These are phyloP conservation scores for Conger conger DNA, from an alignment of 2,113 vertebrate genomes.

Conservation along the genomic window DNA sequence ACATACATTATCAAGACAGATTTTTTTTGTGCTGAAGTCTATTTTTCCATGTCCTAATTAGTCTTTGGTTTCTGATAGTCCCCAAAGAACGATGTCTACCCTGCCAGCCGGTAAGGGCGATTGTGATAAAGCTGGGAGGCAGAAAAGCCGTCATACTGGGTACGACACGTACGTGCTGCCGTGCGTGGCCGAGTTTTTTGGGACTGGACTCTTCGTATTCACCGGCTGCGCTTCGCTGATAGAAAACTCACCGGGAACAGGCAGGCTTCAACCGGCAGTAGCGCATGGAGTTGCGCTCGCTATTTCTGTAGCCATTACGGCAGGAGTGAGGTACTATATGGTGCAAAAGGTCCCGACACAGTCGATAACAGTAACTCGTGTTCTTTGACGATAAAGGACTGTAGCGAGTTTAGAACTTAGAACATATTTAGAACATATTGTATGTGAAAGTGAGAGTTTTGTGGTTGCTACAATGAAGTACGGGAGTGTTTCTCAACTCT, in stretches of 20 bases:
- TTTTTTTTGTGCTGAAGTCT: background rate
- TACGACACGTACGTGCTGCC: slow-evolving; percentile 27
- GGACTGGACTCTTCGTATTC: slow-evolving; percentile 33
- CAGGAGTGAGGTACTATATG: slow-evolving; percentile 22
- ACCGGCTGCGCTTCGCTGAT: slow-evolving; percentile 33
- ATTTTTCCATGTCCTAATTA: background rate
- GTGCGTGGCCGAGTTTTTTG: slow-evolving; percentile 25
- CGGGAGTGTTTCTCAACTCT: too few species aligned
- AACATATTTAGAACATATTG: too few species aligned
- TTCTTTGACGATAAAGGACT: background rate
- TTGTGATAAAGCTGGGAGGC: background rate
- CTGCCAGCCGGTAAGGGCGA: background rate
- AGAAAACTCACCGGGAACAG: slow-evolving; percentile 12
- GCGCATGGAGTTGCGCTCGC: slow-evolving; percentile 26
- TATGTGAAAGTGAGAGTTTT: too few species aligned
- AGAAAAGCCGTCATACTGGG: background rate
- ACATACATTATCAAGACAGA: background rate
- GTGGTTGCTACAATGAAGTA: too few species aligned
- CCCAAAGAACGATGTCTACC: background rate
- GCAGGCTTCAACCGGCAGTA: slow-evolving; percentile 31
- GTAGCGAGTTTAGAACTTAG: too few species aligned
- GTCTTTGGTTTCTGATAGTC: background rate
- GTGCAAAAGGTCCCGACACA: too few species aligned
- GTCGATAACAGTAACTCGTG: background rate
- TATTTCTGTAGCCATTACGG: slow-evolving; percentile 24